phyloP scores from a whole-genome alignment of 2,797 vertebrate species.

The Sorex maritimensis region DNA sequence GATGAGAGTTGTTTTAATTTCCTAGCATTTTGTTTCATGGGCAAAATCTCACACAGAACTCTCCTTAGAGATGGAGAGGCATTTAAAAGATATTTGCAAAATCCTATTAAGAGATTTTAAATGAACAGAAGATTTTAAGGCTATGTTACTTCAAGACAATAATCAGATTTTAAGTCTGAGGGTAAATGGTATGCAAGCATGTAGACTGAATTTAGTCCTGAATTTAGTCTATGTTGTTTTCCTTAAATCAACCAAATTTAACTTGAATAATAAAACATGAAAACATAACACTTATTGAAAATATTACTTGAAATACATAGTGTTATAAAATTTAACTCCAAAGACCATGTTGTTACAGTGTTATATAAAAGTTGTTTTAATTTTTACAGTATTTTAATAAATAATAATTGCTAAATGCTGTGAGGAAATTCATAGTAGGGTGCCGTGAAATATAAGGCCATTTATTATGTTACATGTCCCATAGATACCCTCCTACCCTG shows the following conservation, averaged over 20 bases:
- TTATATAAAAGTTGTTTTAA: neutral
- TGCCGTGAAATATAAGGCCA: too few relatives aligned
- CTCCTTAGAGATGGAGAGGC: neutral
- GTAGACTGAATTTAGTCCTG: neutral
- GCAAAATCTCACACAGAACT: constrained; percentile 49
- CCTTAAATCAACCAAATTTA: neutral
- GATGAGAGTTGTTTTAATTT: constrained; percentile 70
- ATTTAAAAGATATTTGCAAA: constrained; percentile 68
- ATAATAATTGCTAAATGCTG: neutral
- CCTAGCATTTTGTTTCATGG: constrained; percentile 66
- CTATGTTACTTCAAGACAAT: constrained; percentile 59
- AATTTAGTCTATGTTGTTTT: constrained; percentile 12
- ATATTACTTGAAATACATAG: neutral
- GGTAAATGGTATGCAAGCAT: neutral
- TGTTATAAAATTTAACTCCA: neutral
- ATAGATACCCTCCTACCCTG: neutral
- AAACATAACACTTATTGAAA: neutral
- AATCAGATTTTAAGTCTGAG: constrained; percentile 32
- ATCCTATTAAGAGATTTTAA: constrained; percentile 61
- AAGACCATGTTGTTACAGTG: constrained; percentile 15
- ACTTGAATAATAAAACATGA: neutral
- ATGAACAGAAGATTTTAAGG: constrained; percentile 23
- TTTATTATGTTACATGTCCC: neutral
- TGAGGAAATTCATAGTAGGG: too few relatives aligned
- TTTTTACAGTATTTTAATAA: constrained; percentile 13